Percentiles rank a stretch among this genome's conserved stretches.
Evolutionary conservation across 2,888 invertebrate species (phyloP).

Genomic region (Apamea anceps): DNA sequence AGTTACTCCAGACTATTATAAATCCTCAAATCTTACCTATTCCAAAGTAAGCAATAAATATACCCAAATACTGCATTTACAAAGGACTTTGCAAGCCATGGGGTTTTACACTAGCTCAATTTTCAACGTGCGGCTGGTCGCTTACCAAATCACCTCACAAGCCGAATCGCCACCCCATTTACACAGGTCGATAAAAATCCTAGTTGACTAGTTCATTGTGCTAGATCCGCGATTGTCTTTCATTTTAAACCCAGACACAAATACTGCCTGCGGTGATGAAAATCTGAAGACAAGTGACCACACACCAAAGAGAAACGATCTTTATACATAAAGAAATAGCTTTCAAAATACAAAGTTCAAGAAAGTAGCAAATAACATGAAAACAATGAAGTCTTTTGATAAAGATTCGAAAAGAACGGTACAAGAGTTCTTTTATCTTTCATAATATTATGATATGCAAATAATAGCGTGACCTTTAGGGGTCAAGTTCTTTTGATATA

Average conservation of each 20-base stretch:
- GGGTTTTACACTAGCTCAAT: too few relatives aligned
- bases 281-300: constrained; percentile 39
- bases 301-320: constrained; percentile 24
- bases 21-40: neutral
- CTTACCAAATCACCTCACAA: too few relatives aligned
- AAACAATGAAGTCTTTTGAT: constrained; percentile 52
- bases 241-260: constrained; percentile 14
- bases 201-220: too few relatives aligned
- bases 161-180: too few relatives aligned
- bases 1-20: neutral
- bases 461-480: constrained; percentile 53
- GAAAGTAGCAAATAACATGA: constrained; percentile 36
- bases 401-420: constrained; percentile 21
- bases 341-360: constrained; percentile 23
- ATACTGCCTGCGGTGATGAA: constrained; percentile 55
- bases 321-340: constrained; percentile 10
- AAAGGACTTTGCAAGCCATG: too few relatives aligned
- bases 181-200: too few relatives aligned
- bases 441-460: constrained; percentile 61
- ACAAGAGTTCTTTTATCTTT: constrained; percentile 52
- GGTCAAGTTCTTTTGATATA: constrained; percentile 48
- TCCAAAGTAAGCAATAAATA: neutral
- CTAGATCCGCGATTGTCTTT: neutral
- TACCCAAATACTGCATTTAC: neutral
- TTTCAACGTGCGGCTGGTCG: too few relatives aligned